Percentiles rank a stretch among this genome's conserved stretches.
Conservation (phyloP, 2,888 invertebrate species). For the Nomada ferruginata region DNA sequence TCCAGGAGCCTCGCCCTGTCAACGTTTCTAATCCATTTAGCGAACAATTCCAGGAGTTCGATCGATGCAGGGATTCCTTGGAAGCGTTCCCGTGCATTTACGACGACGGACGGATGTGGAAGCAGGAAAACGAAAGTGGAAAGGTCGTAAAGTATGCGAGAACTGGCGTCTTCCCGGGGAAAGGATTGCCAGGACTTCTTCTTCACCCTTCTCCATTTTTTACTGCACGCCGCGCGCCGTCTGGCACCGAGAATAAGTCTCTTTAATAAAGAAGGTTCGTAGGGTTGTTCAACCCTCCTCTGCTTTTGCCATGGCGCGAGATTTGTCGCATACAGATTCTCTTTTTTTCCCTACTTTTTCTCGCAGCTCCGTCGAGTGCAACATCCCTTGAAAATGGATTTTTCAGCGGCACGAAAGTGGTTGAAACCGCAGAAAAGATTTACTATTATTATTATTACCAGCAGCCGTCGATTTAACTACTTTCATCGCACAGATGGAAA, state of each 20-base stretch:
- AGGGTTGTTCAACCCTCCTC: constrained; percentile 65
- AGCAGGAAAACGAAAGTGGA: constrained; percentile 52
- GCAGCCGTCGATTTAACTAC: background rate
- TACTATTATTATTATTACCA: too few species aligned
- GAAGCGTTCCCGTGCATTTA: constrained; percentile 25
- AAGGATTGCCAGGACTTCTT: constrained; percentile 65
- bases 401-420: background rate
- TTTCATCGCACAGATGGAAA: background rate
- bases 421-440: constrained; percentile 14
- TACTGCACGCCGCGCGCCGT: constrained; percentile 49
- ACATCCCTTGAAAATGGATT: constrained; percentile 17
- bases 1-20: background rate
- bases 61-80: constrained; percentile 34
- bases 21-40: constrained; percentile 41
- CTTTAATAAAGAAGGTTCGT: constrained; percentile 61
- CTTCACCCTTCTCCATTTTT: constrained; percentile 32
- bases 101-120: constrained; percentile 14
- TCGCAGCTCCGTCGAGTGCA: constrained; percentile 5
- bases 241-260: constrained; percentile 66
- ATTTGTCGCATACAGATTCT: constrained; percentile 48
- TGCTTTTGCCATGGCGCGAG: constrained; percentile 51
- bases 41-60: constrained; percentile 14
- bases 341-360: background rate
- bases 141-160: constrained; percentile 60
- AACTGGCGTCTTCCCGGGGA: constrained; percentile 44